Conservation (phyloP, 2,113 vertebrate genomes). For the Oreochromis niloticus region DNA sequence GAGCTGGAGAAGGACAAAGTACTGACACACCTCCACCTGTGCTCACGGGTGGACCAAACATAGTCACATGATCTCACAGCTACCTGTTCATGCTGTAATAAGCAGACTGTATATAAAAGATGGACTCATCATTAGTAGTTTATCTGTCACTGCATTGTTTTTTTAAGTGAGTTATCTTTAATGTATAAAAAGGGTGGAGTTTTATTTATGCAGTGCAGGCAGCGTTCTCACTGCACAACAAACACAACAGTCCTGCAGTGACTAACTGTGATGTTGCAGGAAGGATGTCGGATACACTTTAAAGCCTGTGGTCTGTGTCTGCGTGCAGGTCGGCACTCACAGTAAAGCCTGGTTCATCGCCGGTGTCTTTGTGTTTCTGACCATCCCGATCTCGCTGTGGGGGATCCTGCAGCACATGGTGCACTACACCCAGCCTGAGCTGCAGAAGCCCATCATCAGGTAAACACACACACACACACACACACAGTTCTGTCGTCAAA, state of each 20-base stretch:
- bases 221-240: neutral
- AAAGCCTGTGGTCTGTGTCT: neutral
- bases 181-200: rapidly evolving
- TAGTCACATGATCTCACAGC: neutral
- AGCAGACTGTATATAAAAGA: neutral
- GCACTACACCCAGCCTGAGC: slow-evolving; percentile 92
- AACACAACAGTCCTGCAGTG: rapidly evolving
- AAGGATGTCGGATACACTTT: neutral
- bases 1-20: slow-evolving; percentile 61
- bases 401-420: slow-evolving; percentile 94
- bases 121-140: neutral
- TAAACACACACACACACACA: neutral
- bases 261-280: neutral
- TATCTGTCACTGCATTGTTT: neutral
- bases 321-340: slow-evolving; percentile 83
- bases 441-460: slow-evolving; percentile 97
- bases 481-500: neutral
- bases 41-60: neutral
- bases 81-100: neutral
- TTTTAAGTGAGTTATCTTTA: neutral
- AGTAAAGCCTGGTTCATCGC: slow-evolving; percentile 97
- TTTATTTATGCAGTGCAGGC: neutral
- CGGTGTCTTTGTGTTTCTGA: slow-evolving; percentile 90
- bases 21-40: neutral
- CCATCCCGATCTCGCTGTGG: slow-evolving; percentile 94